Conservation (phyloP, 35 echinoderm and acorn worm genomes). For the Acanthaster planci region DNA sequence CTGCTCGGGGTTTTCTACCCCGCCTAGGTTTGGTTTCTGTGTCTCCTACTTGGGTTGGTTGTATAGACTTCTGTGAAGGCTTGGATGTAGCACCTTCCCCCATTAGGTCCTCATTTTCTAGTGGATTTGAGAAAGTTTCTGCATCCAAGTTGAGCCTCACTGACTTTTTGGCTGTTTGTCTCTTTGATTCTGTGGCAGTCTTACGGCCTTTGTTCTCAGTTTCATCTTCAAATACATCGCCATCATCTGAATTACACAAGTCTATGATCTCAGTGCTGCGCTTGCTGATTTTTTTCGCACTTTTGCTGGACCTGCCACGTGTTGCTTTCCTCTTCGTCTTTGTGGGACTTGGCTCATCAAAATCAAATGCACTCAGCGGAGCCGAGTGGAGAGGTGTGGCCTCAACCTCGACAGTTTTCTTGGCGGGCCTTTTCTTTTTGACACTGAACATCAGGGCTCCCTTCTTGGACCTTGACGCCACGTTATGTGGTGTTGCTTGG, state of each 20-base stretch:
- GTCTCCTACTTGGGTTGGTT: not conserved
- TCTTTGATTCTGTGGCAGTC: constrained; percentile 12
- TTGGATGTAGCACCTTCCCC: not conserved
- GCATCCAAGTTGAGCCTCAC: not conserved
- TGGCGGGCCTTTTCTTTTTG: constrained; percentile 37
- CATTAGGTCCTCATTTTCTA: not conserved
- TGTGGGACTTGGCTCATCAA: constrained; percentile 17
- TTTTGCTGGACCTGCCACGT: constrained; percentile 23
- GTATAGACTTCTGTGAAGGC: not conserved
- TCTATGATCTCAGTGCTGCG: not conserved
- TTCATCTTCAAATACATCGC: not conserved
- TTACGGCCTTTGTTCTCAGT: not conserved
- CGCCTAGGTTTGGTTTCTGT: not conserved
- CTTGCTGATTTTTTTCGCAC: not conserved
- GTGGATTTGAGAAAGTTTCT: not conserved
- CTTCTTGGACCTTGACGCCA: constrained; percentile 47
- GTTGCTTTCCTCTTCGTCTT: constrained; percentile 26
- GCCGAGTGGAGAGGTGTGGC: not conserved
- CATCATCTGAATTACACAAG: not conserved
- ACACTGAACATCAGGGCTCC: constrained; percentile 59
- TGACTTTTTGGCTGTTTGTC: not conserved
- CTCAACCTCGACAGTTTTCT: not conserved
- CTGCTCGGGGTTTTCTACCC: not conserved
- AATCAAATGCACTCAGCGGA: constrained; percentile 21
- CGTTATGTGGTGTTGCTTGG: constrained; percentile 18